These are phyloP conservation scores for Metacarcinus magister DNA, from an alignment of 2,888 invertebrate species.

Conservation along the genomic window DNA sequence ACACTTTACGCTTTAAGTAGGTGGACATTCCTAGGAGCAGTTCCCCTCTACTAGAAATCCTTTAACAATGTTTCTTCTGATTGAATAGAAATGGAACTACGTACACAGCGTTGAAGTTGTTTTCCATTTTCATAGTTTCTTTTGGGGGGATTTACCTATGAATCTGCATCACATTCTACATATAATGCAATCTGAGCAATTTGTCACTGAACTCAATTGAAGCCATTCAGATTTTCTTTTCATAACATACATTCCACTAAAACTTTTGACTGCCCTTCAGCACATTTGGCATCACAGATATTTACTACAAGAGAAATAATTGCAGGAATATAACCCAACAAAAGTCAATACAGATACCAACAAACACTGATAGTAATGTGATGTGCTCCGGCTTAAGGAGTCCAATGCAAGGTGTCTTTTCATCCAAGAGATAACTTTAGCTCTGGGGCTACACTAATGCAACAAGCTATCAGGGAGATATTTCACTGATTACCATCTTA, in stretches of 20 bases:
- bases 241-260: constrained; percentile 76
- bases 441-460: constrained; percentile 82
- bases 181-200: constrained; percentile 80
- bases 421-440: constrained; percentile 78
- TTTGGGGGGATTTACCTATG: constrained; percentile 78
- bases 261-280: constrained; percentile 80
- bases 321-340: constrained; percentile 79
- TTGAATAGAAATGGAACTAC: constrained; percentile 78
- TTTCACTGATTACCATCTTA: constrained; percentile 80
- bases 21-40: constrained; percentile 80
- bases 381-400: constrained; percentile 80
- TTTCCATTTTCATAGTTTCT: constrained; percentile 75
- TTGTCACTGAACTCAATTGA: constrained; percentile 77
- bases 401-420: constrained; percentile 79
- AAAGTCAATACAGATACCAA: constrained; percentile 79
- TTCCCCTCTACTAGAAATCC: constrained; percentile 73
- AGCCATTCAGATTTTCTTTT: constrained; percentile 78
- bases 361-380: constrained; percentile 80
- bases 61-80: constrained; percentile 74
- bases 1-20: constrained; percentile 79
- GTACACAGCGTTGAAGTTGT: constrained; percentile 67
- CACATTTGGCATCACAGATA: constrained; percentile 81
- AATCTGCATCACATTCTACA: constrained; percentile 81
- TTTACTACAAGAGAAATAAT: constrained; percentile 78
- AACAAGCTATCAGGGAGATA: constrained; percentile 80